These are phyloP conservation scores for Graptemys geographica DNA, from an alignment of 2,797 vertebrate species.

Conservation along the genomic window DNA sequence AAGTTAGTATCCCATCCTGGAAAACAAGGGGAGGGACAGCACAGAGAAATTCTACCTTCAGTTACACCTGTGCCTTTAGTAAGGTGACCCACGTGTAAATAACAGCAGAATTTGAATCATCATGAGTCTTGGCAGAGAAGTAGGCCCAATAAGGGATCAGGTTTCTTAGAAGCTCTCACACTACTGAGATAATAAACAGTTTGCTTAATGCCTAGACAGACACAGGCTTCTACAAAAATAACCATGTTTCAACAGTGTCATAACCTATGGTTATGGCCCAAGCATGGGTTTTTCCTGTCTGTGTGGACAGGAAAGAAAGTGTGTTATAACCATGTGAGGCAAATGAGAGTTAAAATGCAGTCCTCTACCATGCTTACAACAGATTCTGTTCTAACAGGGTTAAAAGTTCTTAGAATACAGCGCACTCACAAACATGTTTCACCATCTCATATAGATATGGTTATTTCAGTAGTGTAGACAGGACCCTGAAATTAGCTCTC, in stretches of 20 bases:
- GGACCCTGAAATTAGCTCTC: not conserved
- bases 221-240: not conserved
- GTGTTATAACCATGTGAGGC: not conserved
- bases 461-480: not conserved
- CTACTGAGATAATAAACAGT: not conserved
- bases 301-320: not conserved
- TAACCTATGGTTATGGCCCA: not conserved
- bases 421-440: not conserved
- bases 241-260: not conserved
- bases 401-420: not conserved
- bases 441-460: accelerated
- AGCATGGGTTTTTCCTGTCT: not conserved
- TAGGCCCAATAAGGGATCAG: not conserved
- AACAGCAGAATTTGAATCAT: accelerated
- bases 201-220: not conserved
- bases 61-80: not conserved
- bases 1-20: not conserved
- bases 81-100: not conserved
- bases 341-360: not conserved
- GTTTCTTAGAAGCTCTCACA: not conserved
- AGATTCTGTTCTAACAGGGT: not conserved
- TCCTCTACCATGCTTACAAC: not conserved
- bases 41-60: not conserved
- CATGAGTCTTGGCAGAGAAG: not conserved
- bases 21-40: not conserved